phyloP scores from a whole-genome alignment of 2,113 vertebrate genomes.

The Eclectus roratus region DNA sequence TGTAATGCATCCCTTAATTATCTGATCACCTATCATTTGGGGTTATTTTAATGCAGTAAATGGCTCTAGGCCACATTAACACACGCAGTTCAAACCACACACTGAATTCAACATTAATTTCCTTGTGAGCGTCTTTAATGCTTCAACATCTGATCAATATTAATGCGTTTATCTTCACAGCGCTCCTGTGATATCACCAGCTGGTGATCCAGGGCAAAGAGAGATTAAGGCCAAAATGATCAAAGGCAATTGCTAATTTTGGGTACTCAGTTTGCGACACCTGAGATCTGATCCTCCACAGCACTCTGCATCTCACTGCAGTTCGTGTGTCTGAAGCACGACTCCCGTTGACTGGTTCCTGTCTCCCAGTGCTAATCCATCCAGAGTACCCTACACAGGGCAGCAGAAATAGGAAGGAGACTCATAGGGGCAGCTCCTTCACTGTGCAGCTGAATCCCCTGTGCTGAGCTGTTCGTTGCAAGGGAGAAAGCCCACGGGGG shows the following conservation, averaged over 20 bases:
- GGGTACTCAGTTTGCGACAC: background rate
- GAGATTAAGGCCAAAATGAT: slow-evolving; percentile 24
- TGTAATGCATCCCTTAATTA: slow-evolving; percentile 1
- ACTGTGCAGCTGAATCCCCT: background rate
- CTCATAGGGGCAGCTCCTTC: background rate
- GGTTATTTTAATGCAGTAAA: background rate
- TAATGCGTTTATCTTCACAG: slow-evolving; percentile 24
- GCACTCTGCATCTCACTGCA: rapidly evolving
- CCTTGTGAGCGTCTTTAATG: background rate
- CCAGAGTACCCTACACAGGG: background rate
- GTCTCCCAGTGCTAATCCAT: background rate
- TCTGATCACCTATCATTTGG: background rate
- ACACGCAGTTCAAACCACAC: background rate
- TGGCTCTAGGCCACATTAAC: background rate
- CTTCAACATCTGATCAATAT: slow-evolving; percentile 32
- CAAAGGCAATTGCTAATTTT: background rate
- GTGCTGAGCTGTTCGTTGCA: background rate
- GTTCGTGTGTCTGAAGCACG: background rate
- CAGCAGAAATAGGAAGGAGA: background rate
- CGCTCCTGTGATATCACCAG: background rate
- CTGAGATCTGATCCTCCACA: background rate
- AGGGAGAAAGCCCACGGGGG: background rate
- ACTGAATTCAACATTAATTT: slow-evolving; percentile 29
- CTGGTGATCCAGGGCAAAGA: background rate
- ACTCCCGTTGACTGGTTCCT: background rate